Evolutionary conservation across 2,888 invertebrate genomes (phyloP).

Genomic region (Autographa gamma): DNA sequence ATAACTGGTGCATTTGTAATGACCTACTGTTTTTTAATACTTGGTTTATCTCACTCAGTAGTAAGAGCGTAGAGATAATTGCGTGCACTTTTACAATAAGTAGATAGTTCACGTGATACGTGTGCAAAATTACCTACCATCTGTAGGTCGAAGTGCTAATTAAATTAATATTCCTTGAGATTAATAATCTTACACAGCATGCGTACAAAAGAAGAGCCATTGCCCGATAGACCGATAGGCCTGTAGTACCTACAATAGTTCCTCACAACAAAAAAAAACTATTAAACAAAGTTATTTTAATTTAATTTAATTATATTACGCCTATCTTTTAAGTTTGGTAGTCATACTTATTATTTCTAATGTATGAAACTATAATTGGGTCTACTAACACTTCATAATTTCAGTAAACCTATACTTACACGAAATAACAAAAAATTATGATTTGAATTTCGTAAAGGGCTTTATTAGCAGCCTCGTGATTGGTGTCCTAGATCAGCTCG

Average conservation of each 20-base stretch:
- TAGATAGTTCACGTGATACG: background rate
- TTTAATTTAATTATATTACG: no score
- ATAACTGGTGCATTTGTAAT: background rate
- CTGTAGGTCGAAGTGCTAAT: background rate
- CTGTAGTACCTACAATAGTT: no score
- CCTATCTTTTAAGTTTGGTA: no score
- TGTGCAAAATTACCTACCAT: slow-evolving; percentile 1
- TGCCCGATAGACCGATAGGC: no score
- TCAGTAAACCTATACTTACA: background rate
- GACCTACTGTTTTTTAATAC: slow-evolving; percentile 1
- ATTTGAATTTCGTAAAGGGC: slow-evolving; percentile 41
- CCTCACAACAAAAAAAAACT: no score
- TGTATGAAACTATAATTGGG: background rate
- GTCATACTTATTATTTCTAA: background rate
- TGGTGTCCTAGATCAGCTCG: slow-evolving; percentile 43
- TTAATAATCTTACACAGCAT: background rate
- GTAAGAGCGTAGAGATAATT: slow-evolving; percentile 1
- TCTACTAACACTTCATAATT: slow-evolving; percentile 23
- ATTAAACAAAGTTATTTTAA: no score
- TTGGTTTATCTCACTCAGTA: background rate
- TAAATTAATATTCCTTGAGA: background rate
- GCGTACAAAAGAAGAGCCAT: no score
- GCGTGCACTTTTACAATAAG: background rate
- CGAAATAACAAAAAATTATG: background rate
- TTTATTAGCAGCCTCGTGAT: slow-evolving; percentile 25